A percentile compares a stretch with the other conserved stretches of the same genome.
phyloP scores from a whole-genome alignment of 2,113 vertebrate species.

The Channa argus region DNA sequence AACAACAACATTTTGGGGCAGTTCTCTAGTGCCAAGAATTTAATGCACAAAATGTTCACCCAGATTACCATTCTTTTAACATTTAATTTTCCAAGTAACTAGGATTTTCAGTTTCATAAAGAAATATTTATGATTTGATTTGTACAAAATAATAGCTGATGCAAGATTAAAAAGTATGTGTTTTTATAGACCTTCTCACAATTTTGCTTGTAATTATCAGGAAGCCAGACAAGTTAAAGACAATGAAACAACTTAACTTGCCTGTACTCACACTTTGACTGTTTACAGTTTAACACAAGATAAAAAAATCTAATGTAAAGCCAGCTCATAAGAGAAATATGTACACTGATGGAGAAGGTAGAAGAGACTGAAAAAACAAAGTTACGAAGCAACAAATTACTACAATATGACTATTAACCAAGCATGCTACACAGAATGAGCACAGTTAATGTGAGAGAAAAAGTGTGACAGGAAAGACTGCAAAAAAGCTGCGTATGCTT shows the following conservation, averaged over 20 bases:
- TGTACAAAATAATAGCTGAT: slow-evolving; percentile 3
- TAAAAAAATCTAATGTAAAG: not conserved
- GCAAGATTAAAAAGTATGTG: not conserved
- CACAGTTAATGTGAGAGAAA: slow-evolving; percentile 36
- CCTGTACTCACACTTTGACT: not conserved
- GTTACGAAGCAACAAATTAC: not conserved
- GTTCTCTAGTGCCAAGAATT: slow-evolving; percentile 44
- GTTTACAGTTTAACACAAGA: not conserved
- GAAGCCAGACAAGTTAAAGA: not conserved
- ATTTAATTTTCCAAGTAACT: slow-evolving; percentile 34
- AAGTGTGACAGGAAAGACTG: slow-evolving; percentile 53
- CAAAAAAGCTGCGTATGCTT: slow-evolving; percentile 62
- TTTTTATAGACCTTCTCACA: too few relatives aligned
- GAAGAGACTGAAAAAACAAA: not conserved
- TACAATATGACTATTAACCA: not conserved
- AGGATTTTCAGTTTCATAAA: slow-evolving; percentile 14
- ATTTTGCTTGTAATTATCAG: not conserved
- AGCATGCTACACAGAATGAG: not conserved
- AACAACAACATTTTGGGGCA: slow-evolving; percentile 50
- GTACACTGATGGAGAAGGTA: not conserved
- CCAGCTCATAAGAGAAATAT: not conserved
- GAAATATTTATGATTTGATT: slow-evolving; percentile 35
- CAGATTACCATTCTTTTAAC: slow-evolving; percentile 40
- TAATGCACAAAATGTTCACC: slow-evolving; percentile 47
- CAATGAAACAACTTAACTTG: too few relatives aligned